Percentiles rank a stretch among this genome's conserved stretches.
Conservation (phyloP, 2,797 vertebrate species). For the Aphelocoma californica region DNA sequence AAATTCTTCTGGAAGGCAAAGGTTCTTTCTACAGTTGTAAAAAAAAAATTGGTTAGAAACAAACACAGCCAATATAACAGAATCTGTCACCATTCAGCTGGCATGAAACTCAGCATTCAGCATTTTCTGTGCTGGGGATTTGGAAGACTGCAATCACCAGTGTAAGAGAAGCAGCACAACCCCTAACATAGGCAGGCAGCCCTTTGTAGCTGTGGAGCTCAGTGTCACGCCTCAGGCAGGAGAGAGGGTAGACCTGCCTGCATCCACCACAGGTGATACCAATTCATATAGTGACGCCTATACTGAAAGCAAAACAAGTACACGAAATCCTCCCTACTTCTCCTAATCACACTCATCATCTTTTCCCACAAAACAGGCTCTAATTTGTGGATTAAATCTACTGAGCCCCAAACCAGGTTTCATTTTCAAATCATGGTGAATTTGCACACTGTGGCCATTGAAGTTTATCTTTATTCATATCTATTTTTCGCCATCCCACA, state of each 20-base stretch:
- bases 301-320: background rate
- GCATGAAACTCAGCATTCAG: background rate
- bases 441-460: background rate
- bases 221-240: accelerated
- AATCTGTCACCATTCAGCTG: background rate
- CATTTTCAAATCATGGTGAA: background rate
- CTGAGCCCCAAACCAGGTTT: background rate
- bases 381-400: background rate
- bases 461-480: background rate
- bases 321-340: background rate
- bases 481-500: background rate
- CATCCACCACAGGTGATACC: no score
- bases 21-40: background rate
- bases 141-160: background rate
- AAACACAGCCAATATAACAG: background rate
- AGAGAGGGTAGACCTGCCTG: background rate
- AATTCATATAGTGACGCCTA: background rate
- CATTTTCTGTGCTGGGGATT: background rate
- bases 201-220: background rate
- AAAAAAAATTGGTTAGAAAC: background rate
- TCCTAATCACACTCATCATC: background rate
- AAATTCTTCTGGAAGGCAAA: background rate
- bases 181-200: background rate
- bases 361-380: background rate
- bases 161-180: background rate